A percentile compares a stretch with the other conserved stretches of the same genome.
These are phyloP conservation scores for Isurus oxyrinchus DNA, from an alignment of 2,113 vertebrate genomes.

Conservation along the genomic window DNA sequence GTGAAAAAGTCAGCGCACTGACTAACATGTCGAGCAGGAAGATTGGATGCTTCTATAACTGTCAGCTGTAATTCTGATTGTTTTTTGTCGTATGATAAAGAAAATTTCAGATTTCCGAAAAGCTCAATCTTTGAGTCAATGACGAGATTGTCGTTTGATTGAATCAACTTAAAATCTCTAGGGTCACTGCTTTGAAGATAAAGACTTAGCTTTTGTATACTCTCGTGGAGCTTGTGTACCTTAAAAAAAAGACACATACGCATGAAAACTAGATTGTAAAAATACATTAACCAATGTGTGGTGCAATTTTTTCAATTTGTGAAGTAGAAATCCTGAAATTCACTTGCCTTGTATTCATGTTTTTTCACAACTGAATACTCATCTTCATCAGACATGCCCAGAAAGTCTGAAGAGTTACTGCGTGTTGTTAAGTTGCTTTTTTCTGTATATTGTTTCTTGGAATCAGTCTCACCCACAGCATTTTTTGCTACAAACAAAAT, in stretches of 20 bases:
- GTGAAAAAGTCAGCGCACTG: constrained; percentile 47
- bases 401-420: not conserved
- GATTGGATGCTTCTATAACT: constrained; percentile 50
- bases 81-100: constrained; percentile 52
- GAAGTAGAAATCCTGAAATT: not conserved
- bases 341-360: constrained; percentile 38
- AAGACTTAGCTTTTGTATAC: constrained; percentile 43
- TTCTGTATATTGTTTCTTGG: constrained; percentile 5
- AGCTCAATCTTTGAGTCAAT: constrained; percentile 33
- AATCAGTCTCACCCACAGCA: not conserved
- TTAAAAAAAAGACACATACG: constrained; percentile 39
- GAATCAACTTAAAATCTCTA: constrained; percentile 37
- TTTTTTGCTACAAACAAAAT: not conserved
- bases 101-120: constrained; percentile 52
- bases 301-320: not conserved
- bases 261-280: not conserved
- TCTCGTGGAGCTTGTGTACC: constrained; percentile 43
- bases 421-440: not conserved
- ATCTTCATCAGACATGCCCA: constrained; percentile 37
- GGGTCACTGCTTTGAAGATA: constrained; percentile 43
- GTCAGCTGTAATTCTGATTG: constrained; percentile 52
- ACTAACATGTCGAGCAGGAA: constrained; percentile 42
- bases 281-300: not conserved
- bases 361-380: constrained; percentile 35
- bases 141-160: constrained; percentile 21